Percentiles rank a stretch among this genome's conserved stretches.
Evolutionary conservation across 2,888 invertebrate genomes (phyloP).

Genomic region (Agonum fuliginosum): DNA sequence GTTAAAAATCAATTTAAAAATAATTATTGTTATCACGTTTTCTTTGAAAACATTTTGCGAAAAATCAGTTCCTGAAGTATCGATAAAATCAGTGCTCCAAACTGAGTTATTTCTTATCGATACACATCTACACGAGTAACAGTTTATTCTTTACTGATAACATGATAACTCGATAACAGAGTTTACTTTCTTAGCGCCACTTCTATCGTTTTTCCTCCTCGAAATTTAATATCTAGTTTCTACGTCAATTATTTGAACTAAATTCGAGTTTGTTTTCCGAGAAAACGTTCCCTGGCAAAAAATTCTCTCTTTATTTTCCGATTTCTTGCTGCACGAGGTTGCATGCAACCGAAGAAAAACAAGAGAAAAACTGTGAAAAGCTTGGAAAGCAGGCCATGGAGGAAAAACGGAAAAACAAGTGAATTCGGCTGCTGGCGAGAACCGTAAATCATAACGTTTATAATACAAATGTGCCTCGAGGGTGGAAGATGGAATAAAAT

Average conservation of each 20-base stretch:
- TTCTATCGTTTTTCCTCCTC: neutral
- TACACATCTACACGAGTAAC: too few species aligned
- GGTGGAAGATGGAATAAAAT: slow-evolving; percentile 34
- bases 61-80: too few species aligned
- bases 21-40: too few species aligned
- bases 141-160: too few species aligned
- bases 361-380: slow-evolving; percentile 11
- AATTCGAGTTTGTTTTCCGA: neutral
- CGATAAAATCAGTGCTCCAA: too few species aligned
- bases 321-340: slow-evolving; percentile 9
- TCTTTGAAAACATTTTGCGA: too few species aligned
- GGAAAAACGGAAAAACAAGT: slow-evolving; percentile 18
- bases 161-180: slow-evolving; percentile 3
- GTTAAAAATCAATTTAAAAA: too few species aligned
- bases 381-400: slow-evolving; percentile 14
- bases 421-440: neutral
- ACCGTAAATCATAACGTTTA: slow-evolving; percentile 52
- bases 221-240: slow-evolving; percentile 19
- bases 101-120: too few species aligned
- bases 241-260: slow-evolving; percentile 16
- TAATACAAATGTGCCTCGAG: slow-evolving; percentile 35
- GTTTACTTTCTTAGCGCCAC: neutral
- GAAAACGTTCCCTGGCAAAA: neutral
- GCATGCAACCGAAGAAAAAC: slow-evolving; percentile 30
- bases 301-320: neutral